phyloP scores from a whole-genome alignment of 2,113 vertebrate species.

The Tragelaphus buxtoni region DNA sequence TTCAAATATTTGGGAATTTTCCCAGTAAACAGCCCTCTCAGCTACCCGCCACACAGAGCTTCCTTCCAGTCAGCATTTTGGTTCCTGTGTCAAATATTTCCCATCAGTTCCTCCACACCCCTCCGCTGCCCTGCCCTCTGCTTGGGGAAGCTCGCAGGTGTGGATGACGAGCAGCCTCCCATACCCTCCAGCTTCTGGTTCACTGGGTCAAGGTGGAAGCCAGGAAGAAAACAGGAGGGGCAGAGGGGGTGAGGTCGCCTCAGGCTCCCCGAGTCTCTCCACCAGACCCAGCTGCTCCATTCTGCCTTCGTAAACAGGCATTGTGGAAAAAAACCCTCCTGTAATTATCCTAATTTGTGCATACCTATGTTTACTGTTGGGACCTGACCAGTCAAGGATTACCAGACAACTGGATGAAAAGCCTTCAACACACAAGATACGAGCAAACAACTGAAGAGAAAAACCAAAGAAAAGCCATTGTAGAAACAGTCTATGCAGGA shows the following conservation, averaged over 20 bases:
- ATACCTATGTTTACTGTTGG: not conserved
- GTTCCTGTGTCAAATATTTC: not conserved
- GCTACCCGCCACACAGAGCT: not conserved
- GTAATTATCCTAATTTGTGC: not conserved
- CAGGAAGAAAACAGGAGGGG: not conserved
- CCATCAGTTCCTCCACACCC: not conserved
- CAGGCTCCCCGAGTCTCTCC: not conserved
- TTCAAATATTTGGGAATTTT: not conserved
- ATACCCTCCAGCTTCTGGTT: no score
- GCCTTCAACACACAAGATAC: not conserved
- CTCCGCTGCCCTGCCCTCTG: rapidly evolving
- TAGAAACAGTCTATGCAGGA: not conserved
- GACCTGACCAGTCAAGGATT: not conserved
- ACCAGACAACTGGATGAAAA: not conserved
- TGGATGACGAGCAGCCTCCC: not conserved
- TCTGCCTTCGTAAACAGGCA: not conserved
- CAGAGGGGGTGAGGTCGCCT: not conserved
- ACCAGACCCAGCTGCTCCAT: not conserved
- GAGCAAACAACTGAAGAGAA: not conserved
- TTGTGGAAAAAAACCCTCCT: not conserved
- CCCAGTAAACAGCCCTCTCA: not conserved
- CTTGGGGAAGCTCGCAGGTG: not conserved
- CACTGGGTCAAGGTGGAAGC: not conserved
- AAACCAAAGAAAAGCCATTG: not conserved
- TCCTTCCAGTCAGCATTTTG: not conserved